These are phyloP conservation scores for Papilio helenus DNA, from an alignment of 1,140 invertebrate genomes.

Conservation along the genomic window DNA sequence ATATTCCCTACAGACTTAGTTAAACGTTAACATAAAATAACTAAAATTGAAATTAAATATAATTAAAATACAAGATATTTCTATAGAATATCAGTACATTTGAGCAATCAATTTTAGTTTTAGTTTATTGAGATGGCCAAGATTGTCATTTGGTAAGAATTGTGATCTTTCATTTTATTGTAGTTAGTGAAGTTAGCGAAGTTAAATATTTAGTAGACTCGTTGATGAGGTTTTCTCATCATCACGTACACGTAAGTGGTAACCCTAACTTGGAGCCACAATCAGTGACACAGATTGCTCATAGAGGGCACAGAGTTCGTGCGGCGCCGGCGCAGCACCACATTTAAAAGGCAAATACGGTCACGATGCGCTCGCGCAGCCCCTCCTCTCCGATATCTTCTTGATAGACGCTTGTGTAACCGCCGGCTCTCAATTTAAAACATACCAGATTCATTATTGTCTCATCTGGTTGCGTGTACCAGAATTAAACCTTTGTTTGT, in stretches of 20 bases:
- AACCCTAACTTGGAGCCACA: slow-evolving; percentile 30
- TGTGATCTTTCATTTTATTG: too few relatives aligned
- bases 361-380: slow-evolving; percentile 71
- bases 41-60: neutral
- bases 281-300: slow-evolving; percentile 69
- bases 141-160: too few relatives aligned
- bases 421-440: slow-evolving; percentile 22
- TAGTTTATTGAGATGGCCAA: too few relatives aligned
- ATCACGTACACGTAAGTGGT: neutral
- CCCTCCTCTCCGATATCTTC: slow-evolving; percentile 58
- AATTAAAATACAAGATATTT: neutral
- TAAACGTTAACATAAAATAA: neutral
- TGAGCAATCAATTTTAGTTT: neutral
- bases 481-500: neutral
- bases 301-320: slow-evolving; percentile 66
- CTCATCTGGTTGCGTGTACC: neutral
- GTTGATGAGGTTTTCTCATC: neutral
- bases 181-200: neutral
- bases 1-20: neutral
- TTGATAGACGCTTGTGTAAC: slow-evolving; percentile 35
- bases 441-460: slow-evolving; percentile 12
- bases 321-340: slow-evolving; percentile 63
- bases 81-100: too few relatives aligned
- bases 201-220: neutral
- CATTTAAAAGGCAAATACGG: slow-evolving; percentile 76